Percentiles rank a stretch among this genome's conserved stretches.
Evolutionary conservation across 2,797 vertebrate species (phyloP).

Genomic region (Bradypodion ventrale): DNA sequence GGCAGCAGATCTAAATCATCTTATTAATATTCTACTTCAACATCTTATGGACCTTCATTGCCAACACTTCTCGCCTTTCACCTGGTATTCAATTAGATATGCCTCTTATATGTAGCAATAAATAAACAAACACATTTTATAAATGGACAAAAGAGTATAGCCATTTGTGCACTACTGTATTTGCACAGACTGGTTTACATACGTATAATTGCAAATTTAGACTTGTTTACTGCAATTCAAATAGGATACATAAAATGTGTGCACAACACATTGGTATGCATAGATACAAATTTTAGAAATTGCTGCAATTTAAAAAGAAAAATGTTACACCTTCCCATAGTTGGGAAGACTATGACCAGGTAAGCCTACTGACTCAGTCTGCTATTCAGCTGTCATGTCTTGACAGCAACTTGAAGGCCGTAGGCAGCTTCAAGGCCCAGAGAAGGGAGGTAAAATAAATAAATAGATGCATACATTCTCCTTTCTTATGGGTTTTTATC

Average conservation of each 20-base stretch:
- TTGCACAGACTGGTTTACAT: not conserved
- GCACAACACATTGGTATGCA: not conserved
- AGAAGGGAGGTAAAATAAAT: too few species aligned
- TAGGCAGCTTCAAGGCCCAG: too few species aligned
- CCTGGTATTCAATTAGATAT: not conserved
- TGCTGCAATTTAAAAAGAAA: constrained; percentile 1
- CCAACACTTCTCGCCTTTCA: not conserved
- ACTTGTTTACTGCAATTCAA: not conserved
- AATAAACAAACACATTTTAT: not conserved
- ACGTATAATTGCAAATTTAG: not conserved
- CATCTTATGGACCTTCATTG: too few species aligned
- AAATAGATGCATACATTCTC: too few species aligned
- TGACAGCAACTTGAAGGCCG: not conserved
- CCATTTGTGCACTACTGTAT: not conserved
- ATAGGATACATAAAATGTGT: not conserved
- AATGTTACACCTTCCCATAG: not conserved
- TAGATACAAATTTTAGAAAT: not conserved
- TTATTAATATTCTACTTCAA: too few species aligned
- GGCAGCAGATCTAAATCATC: too few species aligned
- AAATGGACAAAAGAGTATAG: not conserved
- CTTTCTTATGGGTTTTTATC: too few species aligned
- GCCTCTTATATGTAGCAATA: not conserved
- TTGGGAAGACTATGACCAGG: not conserved
- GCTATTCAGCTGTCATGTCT: not conserved
- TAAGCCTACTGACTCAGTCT: not conserved